A percentile compares a stretch with the other conserved stretches of the same genome.
phyloP scores from a whole-genome alignment of 2,113 vertebrate genomes.

The Phrynocephalus versicolor region DNA sequence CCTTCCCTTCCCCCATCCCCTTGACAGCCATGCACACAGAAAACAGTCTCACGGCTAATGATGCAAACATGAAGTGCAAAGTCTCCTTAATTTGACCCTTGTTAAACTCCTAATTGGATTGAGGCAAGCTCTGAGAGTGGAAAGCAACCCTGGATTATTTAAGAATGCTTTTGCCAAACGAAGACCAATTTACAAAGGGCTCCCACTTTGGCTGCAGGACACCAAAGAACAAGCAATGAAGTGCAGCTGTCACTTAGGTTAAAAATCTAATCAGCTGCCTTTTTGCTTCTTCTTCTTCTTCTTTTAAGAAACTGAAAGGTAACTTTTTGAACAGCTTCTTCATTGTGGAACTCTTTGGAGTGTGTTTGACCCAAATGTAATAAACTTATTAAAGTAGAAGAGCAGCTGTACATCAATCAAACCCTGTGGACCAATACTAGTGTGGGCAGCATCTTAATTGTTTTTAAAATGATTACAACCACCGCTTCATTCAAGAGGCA shows the following conservation, averaged over 20 bases:
- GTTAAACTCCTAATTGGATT: conserved; percentile 96
- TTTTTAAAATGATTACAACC: conserved; percentile 89
- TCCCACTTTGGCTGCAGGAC: conserved; percentile 74
- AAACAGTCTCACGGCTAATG: conserved; percentile 77
- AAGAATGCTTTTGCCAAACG: conserved; percentile 78
- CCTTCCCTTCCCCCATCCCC: conserved; percentile 60
- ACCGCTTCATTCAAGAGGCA: conserved; percentile 79
- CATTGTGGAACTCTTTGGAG: conserved; percentile 80
- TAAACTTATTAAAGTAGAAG: conserved; percentile 81
- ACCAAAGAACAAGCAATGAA: conserved; percentile 76
- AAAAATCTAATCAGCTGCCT: conserved; percentile 80
- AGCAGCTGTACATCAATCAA: conserved; percentile 84
- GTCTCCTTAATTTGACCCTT: conserved; percentile 91
- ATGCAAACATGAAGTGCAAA: conserved; percentile 87
- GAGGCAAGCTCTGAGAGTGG: conserved; percentile 78
- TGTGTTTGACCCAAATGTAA: conserved; percentile 85
- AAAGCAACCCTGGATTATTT: conserved; percentile 82
- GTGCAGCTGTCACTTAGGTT: conserved; percentile 81
- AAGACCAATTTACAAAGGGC: conserved; percentile 79
- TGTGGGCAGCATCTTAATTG: conserved; percentile 85
- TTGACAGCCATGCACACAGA: conserved; percentile 66
- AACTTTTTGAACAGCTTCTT: conserved; percentile 80
- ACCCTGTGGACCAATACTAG: conserved; percentile 76
- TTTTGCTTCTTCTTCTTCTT: conserved; percentile 11
- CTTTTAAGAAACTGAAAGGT: conserved; percentile 65